Base-by-base conservation (phyloP, 2,797 vertebrate species). In the Eremophila alpestris region DNA sequence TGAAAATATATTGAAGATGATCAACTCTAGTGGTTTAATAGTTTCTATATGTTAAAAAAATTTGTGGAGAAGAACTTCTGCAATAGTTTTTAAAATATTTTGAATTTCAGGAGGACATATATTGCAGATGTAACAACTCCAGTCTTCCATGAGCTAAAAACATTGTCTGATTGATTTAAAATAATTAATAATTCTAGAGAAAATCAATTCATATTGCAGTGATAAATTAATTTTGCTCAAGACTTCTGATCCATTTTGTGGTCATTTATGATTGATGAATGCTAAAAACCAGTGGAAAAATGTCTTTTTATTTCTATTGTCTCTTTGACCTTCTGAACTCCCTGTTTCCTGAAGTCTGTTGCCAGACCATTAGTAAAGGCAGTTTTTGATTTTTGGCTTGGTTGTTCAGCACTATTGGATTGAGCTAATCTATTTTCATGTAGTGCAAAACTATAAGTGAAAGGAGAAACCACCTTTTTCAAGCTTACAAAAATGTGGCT, bases 211-310 rank as follows among this genome's bases (percentile, higher is more conserved):
- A 10, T 87, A 52, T 10, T 79, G 48, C 24, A 75, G 1, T 73
- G 55, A 62, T 83, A 3, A 73, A 65, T 82, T 76, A 1, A 60
- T 81, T 96, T 86, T 67, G 19, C 38, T 80, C 16, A 68, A 79
- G 70, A 77, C 27, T 63, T 77, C 20, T 80, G 55, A 76, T 94
- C 60, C 24, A 63, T 83, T 82, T 79, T 93, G 41, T 74, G 27
- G 26, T 94, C 88, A 30, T 93, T 94, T 93, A 19, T 84, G 59
- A 52, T 49, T 89, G 67, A 89, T 82, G 63, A 87, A 58, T 55
- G 15, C 40, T 93, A 90, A 90, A 87, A 27, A 67, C 32, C 48
- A 87, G 29, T 82, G 56, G 51, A 87, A 95, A 90, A 91, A 48
- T 45, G 8, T 64, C 24, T 9, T 70, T 58, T 78, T 60, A 21